These are phyloP conservation scores for Micrasema longulum DNA, from an alignment of 1,140 invertebrate species.

Conservation along the genomic window DNA sequence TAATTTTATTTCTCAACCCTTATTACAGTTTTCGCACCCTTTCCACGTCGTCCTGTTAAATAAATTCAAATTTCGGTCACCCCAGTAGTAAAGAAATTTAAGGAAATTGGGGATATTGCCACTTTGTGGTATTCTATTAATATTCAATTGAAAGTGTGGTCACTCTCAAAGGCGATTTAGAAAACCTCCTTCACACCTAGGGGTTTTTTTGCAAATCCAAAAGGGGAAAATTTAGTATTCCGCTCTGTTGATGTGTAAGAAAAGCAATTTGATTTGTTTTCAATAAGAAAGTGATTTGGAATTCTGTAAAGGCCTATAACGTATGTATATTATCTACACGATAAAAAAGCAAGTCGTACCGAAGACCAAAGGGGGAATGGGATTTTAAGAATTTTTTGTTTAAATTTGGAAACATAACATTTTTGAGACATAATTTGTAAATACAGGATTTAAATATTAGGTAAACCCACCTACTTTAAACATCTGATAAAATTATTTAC, in stretches of 20 bases:
- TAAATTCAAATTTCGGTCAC: conserved; percentile 33
- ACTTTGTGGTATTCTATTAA: conserved; percentile 49
- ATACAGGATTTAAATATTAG: too few relatives aligned
- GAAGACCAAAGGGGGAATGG: too few relatives aligned
- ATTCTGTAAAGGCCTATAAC: too few relatives aligned
- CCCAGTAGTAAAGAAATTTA: conserved; percentile 4
- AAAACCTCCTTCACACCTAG: conserved; percentile 35
- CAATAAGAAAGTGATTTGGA: conserved; percentile 8
- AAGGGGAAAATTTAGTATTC: conserved; percentile 2
- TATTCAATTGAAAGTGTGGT: conserved; percentile 52
- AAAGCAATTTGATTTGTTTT: conserved; percentile 23
- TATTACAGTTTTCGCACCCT: neutral
- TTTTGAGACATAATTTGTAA: too few relatives aligned
- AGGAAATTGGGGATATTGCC: conserved; percentile 49
- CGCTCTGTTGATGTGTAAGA: conserved; percentile 11
- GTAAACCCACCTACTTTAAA: too few relatives aligned
- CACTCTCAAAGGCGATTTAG: conserved; percentile 51
- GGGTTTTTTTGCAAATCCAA: neutral
- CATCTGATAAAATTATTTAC: too few relatives aligned
- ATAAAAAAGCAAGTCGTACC: too few relatives aligned
- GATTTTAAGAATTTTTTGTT: too few relatives aligned
- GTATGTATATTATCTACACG: too few relatives aligned
- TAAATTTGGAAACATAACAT: too few relatives aligned
- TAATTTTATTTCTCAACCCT: too few relatives aligned
- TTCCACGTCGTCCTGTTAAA: conserved; percentile 7